Conservation (phyloP, 2,888 invertebrate species). For the Sarcophaga rosellei region DNA sequence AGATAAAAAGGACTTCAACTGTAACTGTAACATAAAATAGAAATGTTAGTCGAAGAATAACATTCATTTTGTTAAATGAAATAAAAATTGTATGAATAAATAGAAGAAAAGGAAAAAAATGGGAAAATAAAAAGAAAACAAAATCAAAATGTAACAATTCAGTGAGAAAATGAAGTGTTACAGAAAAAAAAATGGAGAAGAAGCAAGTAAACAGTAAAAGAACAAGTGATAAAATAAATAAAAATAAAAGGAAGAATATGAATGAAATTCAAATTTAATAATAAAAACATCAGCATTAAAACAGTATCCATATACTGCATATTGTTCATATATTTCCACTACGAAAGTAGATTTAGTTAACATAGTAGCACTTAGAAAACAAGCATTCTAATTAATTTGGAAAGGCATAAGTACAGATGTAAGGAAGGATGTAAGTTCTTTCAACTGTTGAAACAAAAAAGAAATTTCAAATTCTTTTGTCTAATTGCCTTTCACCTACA, state of each 20-base stretch:
- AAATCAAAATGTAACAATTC: slow-evolving; percentile 15
- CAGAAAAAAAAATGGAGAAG: slow-evolving; percentile 33
- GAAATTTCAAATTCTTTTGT: too few relatives aligned
- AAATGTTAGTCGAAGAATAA: slow-evolving; percentile 56
- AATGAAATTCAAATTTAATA: slow-evolving; percentile 67
- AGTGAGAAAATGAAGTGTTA: slow-evolving; percentile 68
- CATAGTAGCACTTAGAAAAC: slow-evolving; percentile 37
- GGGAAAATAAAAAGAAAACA: neutral
- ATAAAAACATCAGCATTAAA: slow-evolving; percentile 63
- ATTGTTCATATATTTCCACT: slow-evolving; percentile 23
- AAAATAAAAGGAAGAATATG: slow-evolving; percentile 51
- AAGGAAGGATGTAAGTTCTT: too few relatives aligned
- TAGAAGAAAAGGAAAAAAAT: slow-evolving; percentile 37
- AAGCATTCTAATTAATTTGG: neutral
- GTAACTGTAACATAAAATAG: slow-evolving; percentile 46
- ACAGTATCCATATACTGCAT: neutral
- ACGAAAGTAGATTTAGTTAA: slow-evolving; percentile 48
- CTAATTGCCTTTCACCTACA: neutral
- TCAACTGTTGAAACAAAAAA: too few relatives aligned
- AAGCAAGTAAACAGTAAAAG: slow-evolving; percentile 11
- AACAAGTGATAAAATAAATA: slow-evolving; percentile 53
- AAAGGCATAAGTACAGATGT: neutral
- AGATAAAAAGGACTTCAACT: slow-evolving; percentile 4
- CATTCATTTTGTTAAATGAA: slow-evolving; percentile 67
- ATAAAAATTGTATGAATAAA: slow-evolving; percentile 65